phyloP scores from a whole-genome alignment of 2,797 vertebrate species.

The Florisuga fusca region DNA sequence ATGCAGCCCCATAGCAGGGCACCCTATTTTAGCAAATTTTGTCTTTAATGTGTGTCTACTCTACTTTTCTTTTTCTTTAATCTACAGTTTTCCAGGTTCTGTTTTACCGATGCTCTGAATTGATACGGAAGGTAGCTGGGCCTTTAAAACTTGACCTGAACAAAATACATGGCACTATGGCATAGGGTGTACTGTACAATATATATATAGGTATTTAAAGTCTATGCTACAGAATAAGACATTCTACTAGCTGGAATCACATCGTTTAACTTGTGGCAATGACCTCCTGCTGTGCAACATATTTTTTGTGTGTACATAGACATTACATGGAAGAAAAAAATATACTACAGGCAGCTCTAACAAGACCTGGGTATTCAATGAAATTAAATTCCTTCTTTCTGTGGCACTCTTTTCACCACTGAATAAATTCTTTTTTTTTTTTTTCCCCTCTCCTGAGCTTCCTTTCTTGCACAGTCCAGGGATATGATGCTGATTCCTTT shows the following conservation, averaged over 20 bases:
- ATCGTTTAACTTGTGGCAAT: conserved; percentile 35
- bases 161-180: neutral
- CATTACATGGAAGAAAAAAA: conserved; percentile 16
- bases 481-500: neutral
- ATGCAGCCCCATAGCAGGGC: neutral
- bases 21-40: neutral
- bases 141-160: neutral
- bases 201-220: conserved; percentile 9
- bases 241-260: conserved; percentile 55
- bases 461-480: neutral
- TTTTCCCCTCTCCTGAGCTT: fast-evolving
- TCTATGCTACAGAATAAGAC: conserved; percentile 1
- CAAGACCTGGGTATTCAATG: conserved; percentile 51
- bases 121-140: neutral
- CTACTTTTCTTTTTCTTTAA: too few species aligned
- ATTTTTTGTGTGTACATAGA: conserved; percentile 16
- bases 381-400: conserved; percentile 47
- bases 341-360: conserved; percentile 10
- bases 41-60: neutral
- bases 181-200: neutral
- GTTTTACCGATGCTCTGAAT: neutral
- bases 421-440: neutral
- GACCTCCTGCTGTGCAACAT: neutral
- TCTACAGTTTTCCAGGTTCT: neutral
- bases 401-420: neutral